Conservation (phyloP, 2,113 vertebrate species). For the Axis porcinus region DNA sequence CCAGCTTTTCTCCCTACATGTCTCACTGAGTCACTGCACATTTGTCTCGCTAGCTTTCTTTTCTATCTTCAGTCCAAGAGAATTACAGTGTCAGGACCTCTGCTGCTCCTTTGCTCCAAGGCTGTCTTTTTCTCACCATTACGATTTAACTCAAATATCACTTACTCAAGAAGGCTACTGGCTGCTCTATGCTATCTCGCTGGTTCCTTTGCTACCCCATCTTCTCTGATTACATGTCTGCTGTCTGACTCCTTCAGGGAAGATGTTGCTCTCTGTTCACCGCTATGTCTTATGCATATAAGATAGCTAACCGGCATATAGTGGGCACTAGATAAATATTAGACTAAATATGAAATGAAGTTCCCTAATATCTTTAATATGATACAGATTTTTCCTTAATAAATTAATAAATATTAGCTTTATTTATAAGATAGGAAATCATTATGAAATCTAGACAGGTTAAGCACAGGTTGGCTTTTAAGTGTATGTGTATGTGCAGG, state of each 20-base stretch:
- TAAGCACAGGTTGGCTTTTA: not conserved
- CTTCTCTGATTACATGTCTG: not conserved
- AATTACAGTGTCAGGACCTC: not conserved
- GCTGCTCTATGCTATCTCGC: rapidly evolving
- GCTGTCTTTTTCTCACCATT: not conserved
- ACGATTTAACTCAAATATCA: not conserved
- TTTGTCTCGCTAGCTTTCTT: not conserved
- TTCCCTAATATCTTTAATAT: not conserved
- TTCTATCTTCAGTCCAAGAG: not conserved
- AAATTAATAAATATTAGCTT: not conserved
- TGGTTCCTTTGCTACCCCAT: not conserved
- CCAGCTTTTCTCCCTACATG: too few species aligned
- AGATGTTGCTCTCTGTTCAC: not conserved
- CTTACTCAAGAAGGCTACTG: not conserved
- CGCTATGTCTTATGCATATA: not conserved
- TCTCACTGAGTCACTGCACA: rapidly evolving
- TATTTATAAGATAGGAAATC: not conserved
- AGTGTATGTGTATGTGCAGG: not conserved
- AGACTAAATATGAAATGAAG: not conserved
- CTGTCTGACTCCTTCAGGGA: not conserved
- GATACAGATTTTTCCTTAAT: not conserved
- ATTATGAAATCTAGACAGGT: not conserved
- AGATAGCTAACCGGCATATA: not conserved
- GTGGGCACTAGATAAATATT: not conserved
- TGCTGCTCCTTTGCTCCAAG: not conserved